These are phyloP conservation scores for Oncorhynchus gorbuscha DNA, from an alignment of 2,113 vertebrate species.

Conservation along the genomic window DNA sequence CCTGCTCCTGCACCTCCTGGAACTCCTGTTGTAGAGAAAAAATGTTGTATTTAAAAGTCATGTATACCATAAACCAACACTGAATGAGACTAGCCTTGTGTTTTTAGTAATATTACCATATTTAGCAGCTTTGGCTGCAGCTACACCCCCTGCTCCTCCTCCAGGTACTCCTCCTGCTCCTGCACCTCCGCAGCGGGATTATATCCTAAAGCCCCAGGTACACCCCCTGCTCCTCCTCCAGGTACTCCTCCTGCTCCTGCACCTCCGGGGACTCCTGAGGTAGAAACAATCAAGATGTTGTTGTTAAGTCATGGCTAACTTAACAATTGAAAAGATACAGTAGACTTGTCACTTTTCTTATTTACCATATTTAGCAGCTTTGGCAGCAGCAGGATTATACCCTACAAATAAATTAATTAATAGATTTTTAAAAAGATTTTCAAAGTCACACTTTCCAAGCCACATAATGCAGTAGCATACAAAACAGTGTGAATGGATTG, in stretches of 20 bases:
- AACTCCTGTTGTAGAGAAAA: neutral
- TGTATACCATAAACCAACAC: too few species aligned
- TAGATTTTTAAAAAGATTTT: too few species aligned
- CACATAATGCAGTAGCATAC: neutral
- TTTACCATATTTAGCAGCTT: slow-evolving; percentile 55
- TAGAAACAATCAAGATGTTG: too few species aligned
- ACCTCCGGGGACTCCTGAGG: slow-evolving; percentile 6
- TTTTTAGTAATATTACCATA: slow-evolving; percentile 25
- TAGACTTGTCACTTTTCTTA: too few species aligned
- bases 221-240: neutral
- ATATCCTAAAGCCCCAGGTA: too few species aligned
- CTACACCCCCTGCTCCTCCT: neutral
- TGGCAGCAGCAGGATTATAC: slow-evolving; percentile 39
- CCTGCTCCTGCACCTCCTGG: slow-evolving; percentile 29
- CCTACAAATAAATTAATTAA: neutral
- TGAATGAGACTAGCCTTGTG: too few species aligned
- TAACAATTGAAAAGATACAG: too few species aligned
- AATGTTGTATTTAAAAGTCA: too few species aligned
- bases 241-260: neutral
- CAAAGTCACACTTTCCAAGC: too few species aligned
- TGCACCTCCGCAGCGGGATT: slow-evolving; percentile 17
- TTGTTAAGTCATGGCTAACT: too few species aligned
- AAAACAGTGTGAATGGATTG: neutral
- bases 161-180: neutral
- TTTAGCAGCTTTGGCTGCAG: slow-evolving; percentile 57